phyloP scores from a whole-genome alignment of 2,888 invertebrate species.

The Dilophus febrilis region DNA sequence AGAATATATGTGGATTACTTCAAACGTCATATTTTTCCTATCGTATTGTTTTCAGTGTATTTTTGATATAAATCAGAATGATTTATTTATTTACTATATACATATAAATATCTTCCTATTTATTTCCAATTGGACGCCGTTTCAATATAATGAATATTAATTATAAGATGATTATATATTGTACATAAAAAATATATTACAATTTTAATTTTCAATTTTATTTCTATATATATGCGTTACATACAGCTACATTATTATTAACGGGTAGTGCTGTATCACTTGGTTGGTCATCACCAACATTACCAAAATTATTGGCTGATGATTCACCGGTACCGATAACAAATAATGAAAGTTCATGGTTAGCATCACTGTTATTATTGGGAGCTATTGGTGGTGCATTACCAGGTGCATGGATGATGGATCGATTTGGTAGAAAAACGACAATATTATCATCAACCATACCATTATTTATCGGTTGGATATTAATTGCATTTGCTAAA shows the following conservation, averaged over 20 bases:
- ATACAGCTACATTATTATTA: constrained; percentile 35
- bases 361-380: constrained; percentile 44
- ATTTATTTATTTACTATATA: too few relatives aligned
- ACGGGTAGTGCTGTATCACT: constrained; percentile 36
- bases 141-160: too few relatives aligned
- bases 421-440: constrained; percentile 48
- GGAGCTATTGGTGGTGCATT: constrained; percentile 45
- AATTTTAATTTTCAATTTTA: too few relatives aligned
- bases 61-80: too few relatives aligned
- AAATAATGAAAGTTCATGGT: constrained; percentile 42
- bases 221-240: too few relatives aligned
- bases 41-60: too few relatives aligned
- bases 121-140: too few relatives aligned
- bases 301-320: constrained; percentile 33
- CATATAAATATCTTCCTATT: too few relatives aligned
- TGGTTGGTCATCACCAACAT: constrained; percentile 45
- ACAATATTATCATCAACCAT: constrained; percentile 41
- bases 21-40: too few relatives aligned
- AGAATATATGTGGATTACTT: too few relatives aligned
- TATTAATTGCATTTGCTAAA: constrained; percentile 40
- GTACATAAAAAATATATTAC: too few relatives aligned
- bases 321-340: constrained; percentile 37
- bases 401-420: constrained; percentile 43
- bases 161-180: too few relatives aligned
- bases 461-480: constrained; percentile 45